A percentile compares a stretch with the other conserved stretches of the same genome.
Evolutionary conservation across 2,113 vertebrate species (phyloP).

Genomic region (Amia ocellicauda): DNA sequence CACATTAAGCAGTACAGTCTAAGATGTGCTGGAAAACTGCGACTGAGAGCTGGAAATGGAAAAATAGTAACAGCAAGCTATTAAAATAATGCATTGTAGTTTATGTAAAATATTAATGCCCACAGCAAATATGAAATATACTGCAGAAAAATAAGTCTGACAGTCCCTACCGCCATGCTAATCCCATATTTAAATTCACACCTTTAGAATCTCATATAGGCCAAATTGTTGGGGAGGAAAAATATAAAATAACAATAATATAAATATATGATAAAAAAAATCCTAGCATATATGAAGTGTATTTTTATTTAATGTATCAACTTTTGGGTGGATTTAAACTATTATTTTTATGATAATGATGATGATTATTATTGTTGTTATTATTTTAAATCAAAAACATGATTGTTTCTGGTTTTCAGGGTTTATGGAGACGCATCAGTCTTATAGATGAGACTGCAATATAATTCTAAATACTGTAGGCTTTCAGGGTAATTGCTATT

Average conservation of each 20-base stretch:
- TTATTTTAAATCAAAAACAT: constrained; percentile 47
- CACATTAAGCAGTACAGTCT: constrained; percentile 62
- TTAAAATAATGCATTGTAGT: constrained; percentile 37
- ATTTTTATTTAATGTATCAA: too few species aligned
- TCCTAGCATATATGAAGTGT: too few species aligned
- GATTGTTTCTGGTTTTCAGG: constrained; percentile 43
- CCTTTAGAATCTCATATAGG: constrained; percentile 49
- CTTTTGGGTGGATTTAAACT: constrained; percentile 46
- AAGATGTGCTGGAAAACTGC: constrained; percentile 51
- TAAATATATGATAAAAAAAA: too few species aligned
- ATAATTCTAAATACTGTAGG: too few species aligned
- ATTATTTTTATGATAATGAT: constrained; percentile 39
- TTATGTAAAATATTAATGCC: constrained; percentile 42
- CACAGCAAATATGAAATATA: constrained; percentile 23
- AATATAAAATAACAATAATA: too few species aligned
- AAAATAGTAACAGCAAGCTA: constrained; percentile 42
- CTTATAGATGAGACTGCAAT: constrained; percentile 16
- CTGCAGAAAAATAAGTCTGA: constrained; percentile 42
- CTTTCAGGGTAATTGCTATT: too few species aligned
- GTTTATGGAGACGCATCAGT: too few species aligned
- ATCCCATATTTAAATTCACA: constrained; percentile 52
- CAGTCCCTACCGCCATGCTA: constrained; percentile 24
- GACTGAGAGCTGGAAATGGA: constrained; percentile 40
- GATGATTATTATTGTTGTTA: too few species aligned
- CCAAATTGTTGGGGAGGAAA: too few species aligned